Base-by-base conservation (phyloP, 2,113 vertebrate species). In the Myiozetetes cayanensis region DNA sequence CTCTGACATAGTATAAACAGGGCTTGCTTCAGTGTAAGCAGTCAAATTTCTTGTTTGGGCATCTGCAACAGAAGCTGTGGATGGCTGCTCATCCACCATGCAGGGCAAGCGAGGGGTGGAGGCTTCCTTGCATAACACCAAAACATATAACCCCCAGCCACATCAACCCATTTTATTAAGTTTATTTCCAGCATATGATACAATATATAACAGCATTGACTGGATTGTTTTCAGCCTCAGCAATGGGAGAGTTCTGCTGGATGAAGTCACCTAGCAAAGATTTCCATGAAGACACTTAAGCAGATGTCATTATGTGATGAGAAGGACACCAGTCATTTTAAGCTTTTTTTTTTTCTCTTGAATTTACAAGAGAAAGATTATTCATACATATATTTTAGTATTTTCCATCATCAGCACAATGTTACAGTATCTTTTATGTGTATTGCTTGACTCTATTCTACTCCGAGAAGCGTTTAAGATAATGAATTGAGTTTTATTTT, bases 1-100 rank as follows among this genome's bases (percentile, higher is more conserved):
- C 17, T 84, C 68, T 93, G 70, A 43, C 56, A 52, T 13, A 23
- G 21, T 78, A 87, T 97, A 96, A 97, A 95, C 93, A 93, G 61
- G 65, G 20, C 43, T 90, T 0, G 0, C 83, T 92, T 71, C 86
- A 89, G 35, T 65, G 44, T 86, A 96, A 89, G 65, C 35, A 1
- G 20, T 81, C 55, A 86, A 66, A 85, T n/a, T 63, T 79, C 82
- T 76, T 5, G 0, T 50, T 70, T 53, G 47, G 55, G 23, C 25
- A 37, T 55, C 61, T 44, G 27, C 67, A 82, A 31, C 25, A 76
- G 58, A n/a, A 89, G 71, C 53, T 63, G 58, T 16, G 44, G 20
- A 46, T 50, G 46, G 37, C 21, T 66, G 9, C 28, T 65, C 49
- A 52, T 30, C 31, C 49, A 27, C 1, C 2, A 70, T 18, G 58